Evolutionary conservation across 2,888 invertebrate species (phyloP), one percentile per base, ranked within the genome.

Genomic region (Ceraclea dissimilis): DNA sequence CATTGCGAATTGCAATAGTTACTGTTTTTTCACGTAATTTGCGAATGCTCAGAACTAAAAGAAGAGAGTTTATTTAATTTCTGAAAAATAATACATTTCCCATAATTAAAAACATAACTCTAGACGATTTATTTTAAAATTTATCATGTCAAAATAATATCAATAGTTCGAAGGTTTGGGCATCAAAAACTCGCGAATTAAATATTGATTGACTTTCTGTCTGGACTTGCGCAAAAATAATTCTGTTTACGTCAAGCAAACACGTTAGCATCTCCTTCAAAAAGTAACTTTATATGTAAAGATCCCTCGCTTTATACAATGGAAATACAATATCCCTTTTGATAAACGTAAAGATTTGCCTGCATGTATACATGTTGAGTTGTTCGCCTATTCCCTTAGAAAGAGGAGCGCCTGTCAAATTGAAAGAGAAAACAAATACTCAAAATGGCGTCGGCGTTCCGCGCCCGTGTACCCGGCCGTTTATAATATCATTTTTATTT

Each of bases 201-300:
- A 58, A 60, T 60, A 59, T 59, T 57, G 60, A 60, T 60, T 60
- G 58, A 56, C 49, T 46, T 21, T 51, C 31, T 54, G 22, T 58
- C 52, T 54, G 47, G 43, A 54, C 51, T 48, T 54, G 52, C 51
- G 49, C 52, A 54, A 51, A 54, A 54, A 56, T 49, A 55, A 21
- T 22, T n/a, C 10, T 17, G 20, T 49, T 49, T 26, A 49, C 20
- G 22, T 22, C n/a, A 49, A 47, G 47, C 18, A 47, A 49, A 22
- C 17, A 22, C 22, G 10, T 49, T 22, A 20, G 2, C 21, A 26
- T 20, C 5, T 46, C 18, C 46, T 19, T 39, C 19, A 46, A 46
- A 18, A 46, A 46, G 46, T 16, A 44, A 11, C 8, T 11, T 8
- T 44, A 16, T 16, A 44, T 13, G 11, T 11, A 8, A 31, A 8